Conservation (phyloP, 2,113 vertebrate genomes). For the Anhinga rufa region DNA sequence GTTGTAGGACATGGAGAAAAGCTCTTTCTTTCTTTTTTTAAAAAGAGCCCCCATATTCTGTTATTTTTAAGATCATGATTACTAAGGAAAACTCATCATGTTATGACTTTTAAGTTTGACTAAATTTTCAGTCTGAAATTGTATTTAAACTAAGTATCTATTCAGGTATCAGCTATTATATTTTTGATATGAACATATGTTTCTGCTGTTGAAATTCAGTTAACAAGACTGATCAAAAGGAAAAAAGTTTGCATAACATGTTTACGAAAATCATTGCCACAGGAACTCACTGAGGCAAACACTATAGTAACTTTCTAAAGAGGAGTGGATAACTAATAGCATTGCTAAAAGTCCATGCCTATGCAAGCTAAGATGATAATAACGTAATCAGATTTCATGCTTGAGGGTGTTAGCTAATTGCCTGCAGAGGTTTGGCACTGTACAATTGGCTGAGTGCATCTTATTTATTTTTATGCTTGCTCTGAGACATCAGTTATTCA, state of each 20-base stretch:
- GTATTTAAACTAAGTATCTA: neutral
- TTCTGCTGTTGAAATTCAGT: neutral
- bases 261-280: conserved; percentile 2
- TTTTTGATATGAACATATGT: neutral
- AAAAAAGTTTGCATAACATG: neutral
- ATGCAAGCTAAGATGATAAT: conserved; percentile 49
- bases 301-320: neutral
- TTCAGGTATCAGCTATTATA: neutral
- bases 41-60: neutral
- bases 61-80: neutral
- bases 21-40: neutral
- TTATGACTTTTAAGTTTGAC: neutral
- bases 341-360: conserved; percentile 25
- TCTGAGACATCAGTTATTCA: conserved; percentile 52
- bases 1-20: neutral
- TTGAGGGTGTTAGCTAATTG: conserved; percentile 49
- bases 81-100: neutral
- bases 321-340: conserved; percentile 28
- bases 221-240: neutral
- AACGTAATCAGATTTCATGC: conserved; percentile 64
- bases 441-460: conserved; percentile 49
- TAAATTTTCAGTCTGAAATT: neutral
- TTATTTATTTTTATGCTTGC: conserved; percentile 62
- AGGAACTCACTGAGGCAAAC: neutral
- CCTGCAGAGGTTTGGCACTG: conserved; percentile 41